A percentile compares a stretch with the other conserved stretches of the same genome.
These are phyloP conservation scores for Tupiocoris notatus DNA, from an alignment of 2,888 invertebrate genomes.

Conservation along the genomic window DNA sequence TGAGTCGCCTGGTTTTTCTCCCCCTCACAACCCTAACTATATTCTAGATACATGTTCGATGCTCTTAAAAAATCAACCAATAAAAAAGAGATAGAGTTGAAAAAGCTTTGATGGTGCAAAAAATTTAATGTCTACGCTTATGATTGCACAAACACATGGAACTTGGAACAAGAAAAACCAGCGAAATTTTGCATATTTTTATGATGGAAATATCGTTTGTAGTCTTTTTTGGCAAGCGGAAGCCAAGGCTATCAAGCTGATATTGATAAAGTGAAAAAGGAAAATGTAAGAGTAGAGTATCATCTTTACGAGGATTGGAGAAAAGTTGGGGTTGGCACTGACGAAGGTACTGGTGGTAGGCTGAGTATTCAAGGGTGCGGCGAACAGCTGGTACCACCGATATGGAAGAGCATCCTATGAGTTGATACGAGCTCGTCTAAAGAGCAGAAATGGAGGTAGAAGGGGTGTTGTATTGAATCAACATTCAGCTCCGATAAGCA, in stretches of 20 bases:
- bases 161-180: too few species aligned
- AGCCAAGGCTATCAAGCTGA: neutral
- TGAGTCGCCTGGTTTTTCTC: too few species aligned
- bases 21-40: too few species aligned
- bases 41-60: too few species aligned
- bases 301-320: neutral
- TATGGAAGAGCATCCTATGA: neutral
- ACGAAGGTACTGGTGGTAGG: neutral
- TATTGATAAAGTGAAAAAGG: constrained; percentile 21
- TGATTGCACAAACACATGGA: too few species aligned
- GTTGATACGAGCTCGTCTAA: neutral
- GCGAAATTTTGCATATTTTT: too few species aligned
- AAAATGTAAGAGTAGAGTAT: constrained; percentile 17
- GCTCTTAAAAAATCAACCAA: too few species aligned
- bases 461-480: constrained; percentile 14
- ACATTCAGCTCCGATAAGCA: constrained; percentile 36
- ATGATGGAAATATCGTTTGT: too few species aligned
- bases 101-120: too few species aligned
- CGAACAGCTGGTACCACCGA: neutral
- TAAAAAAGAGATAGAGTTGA: too few species aligned
- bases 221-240: neutral
- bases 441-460: neutral
- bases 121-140: too few species aligned
- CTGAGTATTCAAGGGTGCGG: neutral
- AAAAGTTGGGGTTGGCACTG: neutral